phyloP scores from a whole-genome alignment of 2,888 invertebrate species.

The Pristionchus arcanus region DNA sequence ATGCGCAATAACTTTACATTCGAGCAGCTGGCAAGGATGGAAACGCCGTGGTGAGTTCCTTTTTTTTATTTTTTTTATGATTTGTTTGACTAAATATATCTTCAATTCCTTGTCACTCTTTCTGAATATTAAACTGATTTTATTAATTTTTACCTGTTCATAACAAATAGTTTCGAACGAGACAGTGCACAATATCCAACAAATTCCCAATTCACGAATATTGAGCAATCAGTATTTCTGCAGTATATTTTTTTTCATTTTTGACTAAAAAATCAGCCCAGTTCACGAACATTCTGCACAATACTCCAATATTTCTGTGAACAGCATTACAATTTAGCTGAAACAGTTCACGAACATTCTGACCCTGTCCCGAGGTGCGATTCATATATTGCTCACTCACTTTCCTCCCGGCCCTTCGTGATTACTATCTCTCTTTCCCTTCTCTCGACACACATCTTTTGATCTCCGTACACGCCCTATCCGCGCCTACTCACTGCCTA shows the following conservation, averaged over 20 bases:
- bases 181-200: too few relatives aligned
- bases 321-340: neutral
- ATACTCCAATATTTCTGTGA: neutral
- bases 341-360: neutral
- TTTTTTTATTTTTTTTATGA: neutral
- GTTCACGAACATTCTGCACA: too few relatives aligned
- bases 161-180: too few relatives aligned
- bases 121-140: too few relatives aligned
- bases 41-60: neutral
- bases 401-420: neutral
- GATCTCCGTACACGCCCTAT: constrained; percentile 21
- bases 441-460: constrained; percentile 2
- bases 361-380: neutral
- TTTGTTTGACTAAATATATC: too few relatives aligned
- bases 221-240: too few relatives aligned
- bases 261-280: neutral
- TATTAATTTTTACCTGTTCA: too few relatives aligned
- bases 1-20: neutral
- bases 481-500: constrained; percentile 21
- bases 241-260: neutral
- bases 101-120: too few relatives aligned
- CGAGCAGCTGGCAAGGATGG: neutral
- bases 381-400: neutral
- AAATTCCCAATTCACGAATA: too few relatives aligned
- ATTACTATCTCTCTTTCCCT: neutral